These are phyloP conservation scores for Pristionchus entomophagus DNA, from an alignment of 2,888 invertebrate genomes.

Conservation along the genomic window DNA sequence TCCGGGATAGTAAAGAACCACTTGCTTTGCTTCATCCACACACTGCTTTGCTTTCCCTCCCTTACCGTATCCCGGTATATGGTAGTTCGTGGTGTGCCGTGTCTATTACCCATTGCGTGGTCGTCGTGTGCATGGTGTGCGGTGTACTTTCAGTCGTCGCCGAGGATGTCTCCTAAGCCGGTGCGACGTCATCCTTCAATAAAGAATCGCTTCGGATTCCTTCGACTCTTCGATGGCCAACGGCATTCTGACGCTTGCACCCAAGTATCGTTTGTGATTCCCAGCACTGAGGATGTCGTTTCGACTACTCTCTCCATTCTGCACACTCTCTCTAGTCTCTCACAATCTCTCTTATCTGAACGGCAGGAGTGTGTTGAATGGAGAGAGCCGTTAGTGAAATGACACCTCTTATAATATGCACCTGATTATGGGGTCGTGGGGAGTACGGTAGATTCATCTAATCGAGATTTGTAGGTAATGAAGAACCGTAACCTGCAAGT, in stretches of 20 bases:
- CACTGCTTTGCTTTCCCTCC: not conserved
- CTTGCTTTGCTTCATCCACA: not conserved
- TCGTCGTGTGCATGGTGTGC: conserved; percentile 19
- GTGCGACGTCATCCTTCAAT: not conserved
- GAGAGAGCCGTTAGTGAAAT: no score
- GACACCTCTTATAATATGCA: no score
- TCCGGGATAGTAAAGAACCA: no score
- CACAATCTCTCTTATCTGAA: no score
- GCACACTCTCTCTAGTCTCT: not conserved
- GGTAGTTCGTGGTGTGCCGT: not conserved
- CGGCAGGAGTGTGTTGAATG: no score
- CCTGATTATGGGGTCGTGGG: no score
- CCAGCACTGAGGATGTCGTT: not conserved
- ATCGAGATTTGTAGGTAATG: conserved; percentile 47
- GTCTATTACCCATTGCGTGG: not conserved
- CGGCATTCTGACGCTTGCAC: not conserved
- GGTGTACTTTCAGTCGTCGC: conserved; percentile 26
- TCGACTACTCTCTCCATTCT: not conserved
- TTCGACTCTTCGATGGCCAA: not conserved
- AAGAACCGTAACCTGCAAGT: conserved; percentile 60
- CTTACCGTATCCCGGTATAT: not conserved
- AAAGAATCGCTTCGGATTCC: not conserved
- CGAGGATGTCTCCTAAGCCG: not conserved
- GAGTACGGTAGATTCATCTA: not conserved
- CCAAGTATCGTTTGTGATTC: not conserved